Evolutionary conservation across 2,797 vertebrate genomes (phyloP).

Genomic region (Premnoplex brunnescens): DNA sequence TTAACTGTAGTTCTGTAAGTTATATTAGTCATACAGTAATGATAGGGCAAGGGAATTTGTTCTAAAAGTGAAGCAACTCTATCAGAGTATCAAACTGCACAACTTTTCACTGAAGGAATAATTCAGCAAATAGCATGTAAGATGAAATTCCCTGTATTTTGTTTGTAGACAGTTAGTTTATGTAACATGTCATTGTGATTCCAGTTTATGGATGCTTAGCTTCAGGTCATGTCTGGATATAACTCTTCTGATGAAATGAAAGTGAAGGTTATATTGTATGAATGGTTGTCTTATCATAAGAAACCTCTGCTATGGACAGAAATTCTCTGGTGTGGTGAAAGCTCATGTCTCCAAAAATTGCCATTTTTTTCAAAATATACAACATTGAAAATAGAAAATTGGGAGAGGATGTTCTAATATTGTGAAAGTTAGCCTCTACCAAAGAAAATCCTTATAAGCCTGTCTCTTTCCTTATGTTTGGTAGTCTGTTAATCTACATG

Average conservation of each 20-base stretch:
- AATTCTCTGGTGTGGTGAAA: not conserved
- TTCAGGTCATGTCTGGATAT: conserved; percentile 17
- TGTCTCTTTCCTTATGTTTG: not conserved
- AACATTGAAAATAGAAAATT: not conserved
- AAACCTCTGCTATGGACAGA: not conserved
- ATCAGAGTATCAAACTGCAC: not conserved
- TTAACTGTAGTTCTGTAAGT: not conserved
- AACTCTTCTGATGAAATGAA: conserved; percentile 39
- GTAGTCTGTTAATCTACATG: not conserved
- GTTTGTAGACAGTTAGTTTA: conserved; percentile 52
- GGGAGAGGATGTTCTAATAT: not conserved
- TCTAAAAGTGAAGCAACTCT: not conserved
- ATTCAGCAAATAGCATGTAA: not conserved
- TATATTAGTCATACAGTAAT: not conserved
- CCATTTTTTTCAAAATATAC: not conserved
- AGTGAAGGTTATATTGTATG: conserved; percentile 11
- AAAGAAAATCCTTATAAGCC: not conserved
- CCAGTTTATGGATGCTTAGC: not conserved
- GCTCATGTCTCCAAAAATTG: not conserved
- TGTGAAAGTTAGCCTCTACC: not conserved
- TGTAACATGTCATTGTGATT: conserved; percentile 38
- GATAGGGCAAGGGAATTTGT: not conserved
- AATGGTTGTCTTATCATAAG: not conserved
- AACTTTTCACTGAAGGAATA: not conserved
- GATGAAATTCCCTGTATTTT: conserved; percentile 52